These are phyloP conservation scores for Ictidomys tridecemlineatus DNA, from an alignment of 2,113 vertebrate species.

Conservation along the genomic window DNA sequence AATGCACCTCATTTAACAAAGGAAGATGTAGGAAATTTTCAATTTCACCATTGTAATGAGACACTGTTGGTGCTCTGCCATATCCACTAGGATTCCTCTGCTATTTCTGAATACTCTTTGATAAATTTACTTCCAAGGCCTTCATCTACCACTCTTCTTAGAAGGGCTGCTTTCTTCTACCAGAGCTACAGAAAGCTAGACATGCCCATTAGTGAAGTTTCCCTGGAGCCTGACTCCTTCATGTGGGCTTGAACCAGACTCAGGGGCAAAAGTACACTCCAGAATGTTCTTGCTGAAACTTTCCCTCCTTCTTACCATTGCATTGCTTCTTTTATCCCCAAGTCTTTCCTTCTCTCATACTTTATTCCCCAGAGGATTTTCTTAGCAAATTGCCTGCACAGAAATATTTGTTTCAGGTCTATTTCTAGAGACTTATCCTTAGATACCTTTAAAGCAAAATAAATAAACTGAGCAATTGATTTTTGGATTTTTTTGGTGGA, in stretches of 20 bases:
- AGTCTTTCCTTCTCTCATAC: not conserved
- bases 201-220: not conserved
- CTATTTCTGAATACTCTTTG: not conserved
- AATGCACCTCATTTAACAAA: not conserved
- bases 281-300: fast-evolving
- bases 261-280: not conserved
- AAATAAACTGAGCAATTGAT: not conserved
- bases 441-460: not conserved
- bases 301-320: fast-evolving
- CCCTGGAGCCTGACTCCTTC: not conserved
- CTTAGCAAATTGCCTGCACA: not conserved
- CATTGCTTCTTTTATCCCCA: not conserved
- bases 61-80: too few relatives aligned
- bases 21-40: not conserved
- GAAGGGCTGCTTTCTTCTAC: not conserved
- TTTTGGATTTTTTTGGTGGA: not conserved
- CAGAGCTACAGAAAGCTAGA: not conserved
- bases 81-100: not conserved
- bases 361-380: not conserved
- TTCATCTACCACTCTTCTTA: not conserved
- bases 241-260: not conserved
- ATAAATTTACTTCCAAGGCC: not conserved
- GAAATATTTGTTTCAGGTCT: not conserved
- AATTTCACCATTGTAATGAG: not conserved
- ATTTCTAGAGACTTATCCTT: not conserved